A percentile compares a stretch with the other conserved stretches of the same genome.
phyloP scores from a whole-genome alignment of 2,797 vertebrate genomes.

The Rhinichthys osculus region DNA sequence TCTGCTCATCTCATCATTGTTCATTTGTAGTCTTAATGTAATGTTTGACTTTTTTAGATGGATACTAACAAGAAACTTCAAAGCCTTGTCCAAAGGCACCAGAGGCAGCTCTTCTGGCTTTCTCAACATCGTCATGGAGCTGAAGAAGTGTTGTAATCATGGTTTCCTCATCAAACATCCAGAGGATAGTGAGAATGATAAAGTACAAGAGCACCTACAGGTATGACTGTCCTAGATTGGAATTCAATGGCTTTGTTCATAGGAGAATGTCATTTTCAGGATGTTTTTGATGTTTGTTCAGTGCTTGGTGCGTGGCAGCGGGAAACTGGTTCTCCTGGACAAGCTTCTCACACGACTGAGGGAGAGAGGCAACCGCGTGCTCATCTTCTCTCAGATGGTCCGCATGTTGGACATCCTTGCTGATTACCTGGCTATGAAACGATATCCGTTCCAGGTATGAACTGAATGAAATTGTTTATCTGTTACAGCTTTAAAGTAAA shows the following conservation, averaged over 20 bases:
- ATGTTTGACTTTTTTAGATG: slow-evolving; percentile 79
- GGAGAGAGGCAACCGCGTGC: slow-evolving; percentile 93
- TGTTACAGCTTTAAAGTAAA: background rate
- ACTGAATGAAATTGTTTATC: background rate
- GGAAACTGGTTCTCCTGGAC: slow-evolving; percentile 96
- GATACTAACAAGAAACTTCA: slow-evolving; percentile 99
- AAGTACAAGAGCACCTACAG: slow-evolving; percentile 84
- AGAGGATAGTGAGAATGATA: slow-evolving; percentile 85
- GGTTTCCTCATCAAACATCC: slow-evolving; percentile 92
- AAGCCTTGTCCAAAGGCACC: slow-evolving; percentile 91
- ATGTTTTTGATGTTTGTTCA: slow-evolving; percentile 62
- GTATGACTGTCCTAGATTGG: slow-evolving; percentile 67
- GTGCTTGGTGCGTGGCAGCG: slow-evolving; percentile 91
- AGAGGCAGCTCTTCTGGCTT: slow-evolving; percentile 96
- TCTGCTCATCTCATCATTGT: background rate
- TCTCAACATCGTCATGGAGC: slow-evolving; percentile 98
- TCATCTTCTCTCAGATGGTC: slow-evolving; percentile 99
- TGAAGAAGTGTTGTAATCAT: slow-evolving; percentile 99
- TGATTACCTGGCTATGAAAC: slow-evolving; percentile 93
- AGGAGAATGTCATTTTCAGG: background rate
- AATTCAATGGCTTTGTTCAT: background rate
- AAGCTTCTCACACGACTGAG: slow-evolving; percentile 93
- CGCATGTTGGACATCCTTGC: slow-evolving; percentile 99
- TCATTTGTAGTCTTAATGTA: slow-evolving; percentile 14
- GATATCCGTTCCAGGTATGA: slow-evolving; percentile 95